Evolutionary conservation across 2,888 invertebrate genomes (phyloP).

Genomic region (Cheilosia variabilis): DNA sequence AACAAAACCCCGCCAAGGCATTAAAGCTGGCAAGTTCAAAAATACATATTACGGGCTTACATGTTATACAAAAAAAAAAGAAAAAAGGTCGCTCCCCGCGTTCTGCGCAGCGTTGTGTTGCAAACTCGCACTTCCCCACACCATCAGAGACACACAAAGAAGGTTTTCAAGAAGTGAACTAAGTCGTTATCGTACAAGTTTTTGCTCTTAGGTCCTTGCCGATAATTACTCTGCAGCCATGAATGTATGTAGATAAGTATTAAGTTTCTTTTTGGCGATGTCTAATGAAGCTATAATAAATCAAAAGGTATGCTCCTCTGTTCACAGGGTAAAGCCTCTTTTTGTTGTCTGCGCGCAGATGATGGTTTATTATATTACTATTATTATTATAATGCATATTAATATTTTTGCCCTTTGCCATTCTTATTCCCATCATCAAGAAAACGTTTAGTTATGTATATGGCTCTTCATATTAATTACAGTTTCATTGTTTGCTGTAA

Average conservation of each 20-base stretch:
- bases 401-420: neutral
- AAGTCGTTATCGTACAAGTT: slow-evolving; percentile 53
- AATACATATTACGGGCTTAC: neutral
- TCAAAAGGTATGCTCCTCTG: slow-evolving; percentile 47
- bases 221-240: slow-evolving; percentile 39
- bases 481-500: too few species aligned
- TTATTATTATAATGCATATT: neutral
- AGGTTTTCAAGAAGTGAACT: slow-evolving; percentile 26
- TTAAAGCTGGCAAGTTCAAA: slow-evolving; percentile 14
- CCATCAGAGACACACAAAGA: slow-evolving; percentile 20
- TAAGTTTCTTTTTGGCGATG: slow-evolving; percentile 55
- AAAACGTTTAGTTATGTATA: too few species aligned
- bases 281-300: slow-evolving; percentile 66
- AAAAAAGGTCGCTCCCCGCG: neutral
- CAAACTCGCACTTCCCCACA: slow-evolving; percentile 17
- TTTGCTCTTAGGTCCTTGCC: slow-evolving; percentile 51
- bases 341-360: slow-evolving; percentile 3
- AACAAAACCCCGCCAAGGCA: neutral
- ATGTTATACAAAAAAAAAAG: neutral
- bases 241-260: slow-evolving; percentile 38
- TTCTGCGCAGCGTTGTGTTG: neutral
- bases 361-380: slow-evolving; percentile 11
- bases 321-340: slow-evolving; percentile 8
- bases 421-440: neutral
- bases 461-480: too few species aligned